Evolutionary conservation across 1,140 invertebrate species (phyloP).

Genomic region (Apolygus lucorum): DNA sequence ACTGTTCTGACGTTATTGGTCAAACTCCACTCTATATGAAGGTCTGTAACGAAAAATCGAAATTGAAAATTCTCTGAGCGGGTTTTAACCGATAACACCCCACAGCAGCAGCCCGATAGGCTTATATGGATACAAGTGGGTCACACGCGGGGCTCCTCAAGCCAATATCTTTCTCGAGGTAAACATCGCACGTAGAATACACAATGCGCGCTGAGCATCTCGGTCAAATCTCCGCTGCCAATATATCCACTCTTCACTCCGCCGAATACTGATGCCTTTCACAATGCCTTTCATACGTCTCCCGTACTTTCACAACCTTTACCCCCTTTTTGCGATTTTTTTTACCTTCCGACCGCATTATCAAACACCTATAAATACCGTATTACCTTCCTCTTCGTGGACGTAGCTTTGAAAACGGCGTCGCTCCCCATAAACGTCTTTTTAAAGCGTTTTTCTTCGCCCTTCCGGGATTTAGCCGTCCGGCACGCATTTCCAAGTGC

Average conservation of each 20-base stretch:
- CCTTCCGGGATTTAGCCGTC: too few relatives aligned
- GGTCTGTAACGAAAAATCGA: too few relatives aligned
- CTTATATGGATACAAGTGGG: conserved; percentile 10
- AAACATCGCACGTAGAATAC: conserved; percentile 13
- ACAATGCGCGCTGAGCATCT: conserved; percentile 4
- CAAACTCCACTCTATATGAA: too few relatives aligned
- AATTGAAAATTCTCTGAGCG: not conserved
- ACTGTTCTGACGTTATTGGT: too few relatives aligned
- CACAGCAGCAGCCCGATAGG: not conserved
- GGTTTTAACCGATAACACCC: not conserved
- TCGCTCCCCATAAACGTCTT: too few relatives aligned
- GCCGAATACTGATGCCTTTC: conserved; percentile 1
- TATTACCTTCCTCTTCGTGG: too few relatives aligned
- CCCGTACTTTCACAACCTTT: not conserved
- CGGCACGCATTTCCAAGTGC: too few relatives aligned
- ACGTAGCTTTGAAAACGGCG: too few relatives aligned
- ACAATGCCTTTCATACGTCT: not conserved
- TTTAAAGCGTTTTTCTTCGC: too few relatives aligned
- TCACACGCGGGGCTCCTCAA: not conserved
- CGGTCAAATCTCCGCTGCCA: conserved; percentile 12
- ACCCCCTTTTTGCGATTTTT: too few relatives aligned
- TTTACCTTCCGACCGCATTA: too few relatives aligned
- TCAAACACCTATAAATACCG: too few relatives aligned
- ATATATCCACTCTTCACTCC: not conserved
- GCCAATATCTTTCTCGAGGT: conserved; percentile 12